phyloP scores from a whole-genome alignment of 1,140 invertebrate genomes.

The Drosophila kurseongensis region DNA sequence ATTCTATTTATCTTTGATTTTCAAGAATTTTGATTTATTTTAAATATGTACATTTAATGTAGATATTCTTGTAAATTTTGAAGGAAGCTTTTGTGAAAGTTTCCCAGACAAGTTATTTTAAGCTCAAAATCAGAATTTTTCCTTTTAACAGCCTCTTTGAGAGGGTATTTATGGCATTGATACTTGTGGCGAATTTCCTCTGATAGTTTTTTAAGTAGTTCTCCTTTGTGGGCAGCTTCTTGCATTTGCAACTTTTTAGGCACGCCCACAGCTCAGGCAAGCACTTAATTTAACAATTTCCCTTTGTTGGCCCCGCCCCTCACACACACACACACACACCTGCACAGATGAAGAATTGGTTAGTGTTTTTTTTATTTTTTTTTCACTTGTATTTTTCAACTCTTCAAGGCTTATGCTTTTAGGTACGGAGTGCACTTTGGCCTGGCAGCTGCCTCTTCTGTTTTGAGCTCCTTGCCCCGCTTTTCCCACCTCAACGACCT shows the following conservation, averaged over 20 bases:
- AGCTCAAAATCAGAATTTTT: too few relatives aligned
- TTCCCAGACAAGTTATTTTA: not conserved
- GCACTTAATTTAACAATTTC: conserved; percentile 77
- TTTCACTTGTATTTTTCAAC: conserved; percentile 7
- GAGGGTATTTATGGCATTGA: conserved; percentile 32
- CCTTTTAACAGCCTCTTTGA: not conserved
- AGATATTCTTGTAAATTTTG: not conserved
- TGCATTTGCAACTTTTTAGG: conserved; percentile 61
- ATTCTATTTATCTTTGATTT: too few relatives aligned
- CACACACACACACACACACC: conserved; percentile 11
- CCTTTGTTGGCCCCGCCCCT: conserved; percentile 53
- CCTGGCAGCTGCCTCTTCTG: conserved; percentile 57
- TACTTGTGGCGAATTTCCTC: conserved; percentile 3
- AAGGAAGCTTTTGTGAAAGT: not conserved
- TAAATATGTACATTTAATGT: too few relatives aligned
- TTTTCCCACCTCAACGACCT: conserved; percentile 39
- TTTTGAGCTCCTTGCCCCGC: conserved; percentile 6
- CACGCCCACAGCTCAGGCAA: conserved; percentile 44
- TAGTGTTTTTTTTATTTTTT: conserved; percentile 2
- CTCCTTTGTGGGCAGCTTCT: conserved; percentile 13
- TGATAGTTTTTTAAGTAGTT: conserved; percentile 6
- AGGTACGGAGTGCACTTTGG: conserved; percentile 76
- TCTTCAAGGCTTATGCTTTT: conserved; percentile 73
- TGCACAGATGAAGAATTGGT: conserved; percentile 31
- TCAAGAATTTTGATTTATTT: too few relatives aligned